Evolutionary conservation across 37 sponge, comb jelly and placozoan species (phyloP).

Genomic region (Halisarca cf. caerulea): DNA sequence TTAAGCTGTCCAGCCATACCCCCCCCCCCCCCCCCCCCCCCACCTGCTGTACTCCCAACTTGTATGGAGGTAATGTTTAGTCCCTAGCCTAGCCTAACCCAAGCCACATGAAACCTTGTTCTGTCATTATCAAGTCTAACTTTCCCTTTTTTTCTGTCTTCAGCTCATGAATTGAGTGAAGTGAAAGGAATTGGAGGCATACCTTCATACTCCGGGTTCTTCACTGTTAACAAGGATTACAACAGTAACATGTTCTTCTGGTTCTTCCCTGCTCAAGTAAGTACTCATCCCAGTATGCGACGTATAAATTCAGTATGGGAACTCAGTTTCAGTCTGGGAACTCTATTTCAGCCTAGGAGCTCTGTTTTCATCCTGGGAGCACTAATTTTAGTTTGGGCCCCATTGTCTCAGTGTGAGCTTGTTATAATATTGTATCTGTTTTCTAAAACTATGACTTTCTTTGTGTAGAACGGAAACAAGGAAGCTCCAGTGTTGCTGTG

Average conservation of each 20-base stretch:
- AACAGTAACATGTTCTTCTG: conserved; percentile 90
- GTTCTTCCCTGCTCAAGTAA: conserved; percentile 88
- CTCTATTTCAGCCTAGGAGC: no score
- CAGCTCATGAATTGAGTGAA: conserved; percentile 58
- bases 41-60: no score
- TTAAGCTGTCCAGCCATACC: no score
- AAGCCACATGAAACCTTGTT: no score
- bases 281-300: neutral
- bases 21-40: no score
- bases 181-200: conserved; percentile 29
- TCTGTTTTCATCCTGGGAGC: no score
- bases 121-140: neutral
- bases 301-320: no score
- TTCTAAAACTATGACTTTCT: neutral
- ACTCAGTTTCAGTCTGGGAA: no score
- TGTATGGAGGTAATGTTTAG: no score
- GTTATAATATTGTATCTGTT: neutral
- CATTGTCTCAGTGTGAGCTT: no score
- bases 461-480: conserved; percentile 3
- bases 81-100: no score
- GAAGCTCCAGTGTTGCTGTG: conserved; percentile 39
- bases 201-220: conserved; percentile 68
- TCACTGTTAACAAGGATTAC: conserved; percentile 67
- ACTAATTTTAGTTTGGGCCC: no score
- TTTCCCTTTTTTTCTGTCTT: neutral